Base-by-base conservation (phyloP, 2,113 vertebrate species). In the Gymnorhina tibicen region DNA sequence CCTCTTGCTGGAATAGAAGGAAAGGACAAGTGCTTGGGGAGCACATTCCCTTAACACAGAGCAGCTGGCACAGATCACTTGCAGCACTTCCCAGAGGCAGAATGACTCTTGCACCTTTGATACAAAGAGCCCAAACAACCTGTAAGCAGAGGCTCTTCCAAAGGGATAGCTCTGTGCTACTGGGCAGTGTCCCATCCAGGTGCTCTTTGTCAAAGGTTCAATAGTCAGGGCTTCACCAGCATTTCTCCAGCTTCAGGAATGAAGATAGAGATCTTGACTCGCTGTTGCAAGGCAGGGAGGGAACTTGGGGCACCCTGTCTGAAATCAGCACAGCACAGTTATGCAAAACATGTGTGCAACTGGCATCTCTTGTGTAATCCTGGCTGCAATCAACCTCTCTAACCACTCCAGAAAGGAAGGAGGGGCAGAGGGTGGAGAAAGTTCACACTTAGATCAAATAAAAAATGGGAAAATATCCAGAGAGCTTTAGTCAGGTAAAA, bases 401-500 rank as follows among this genome's bases (percentile, higher is more conserved):
- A 96, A 92, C 91, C 75, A 92, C 95, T 95, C 93, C 94, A 96
- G 95, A 91, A 96, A 95, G 76, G 91, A 97, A 97, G 96, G 91
- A 97, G 92, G 93, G 93, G 89, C 46, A 62, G 33, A 91, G 87
- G 89, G 95, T 95, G 93, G 95, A 95, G 95, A 95, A 96, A 97
- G 95, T 96, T 97, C 97, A 97, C 96, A 97, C 94, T 96, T 95
- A 97, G 97, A 97, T 97, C 96, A 98, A 91, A 95, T 80, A 97
- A 95, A 96, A 97, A 97, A 91, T 93, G 85, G 96, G 93, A 90
- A 91, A 81, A 87, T 60, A 85, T 97, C 97, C 97, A 98, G 95
- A 97, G 76, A 90, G 78, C 73, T 95, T 94, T 70, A 96, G 95
- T 96, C 97, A 97, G 96, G 95, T 96, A 91, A 96, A 95, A 97